These are phyloP conservation scores for Pseudomyrmex sp. DNA, from an alignment of 1,140 invertebrate species.

Conservation along the genomic window DNA sequence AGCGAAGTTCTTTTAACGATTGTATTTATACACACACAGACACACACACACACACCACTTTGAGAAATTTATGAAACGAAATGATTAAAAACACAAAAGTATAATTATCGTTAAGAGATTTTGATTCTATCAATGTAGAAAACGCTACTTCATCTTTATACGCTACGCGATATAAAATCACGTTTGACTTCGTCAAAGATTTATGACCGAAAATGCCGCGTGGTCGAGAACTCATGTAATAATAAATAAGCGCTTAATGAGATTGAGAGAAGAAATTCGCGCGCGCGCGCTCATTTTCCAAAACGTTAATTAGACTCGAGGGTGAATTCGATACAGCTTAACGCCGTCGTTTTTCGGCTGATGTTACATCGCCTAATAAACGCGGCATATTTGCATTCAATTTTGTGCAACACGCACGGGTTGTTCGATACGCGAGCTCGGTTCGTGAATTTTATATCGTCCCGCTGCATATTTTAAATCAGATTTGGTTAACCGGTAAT, in stretches of 20 bases:
- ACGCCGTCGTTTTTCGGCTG: constrained; percentile 17
- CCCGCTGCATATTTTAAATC: constrained; percentile 56
- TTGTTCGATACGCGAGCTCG: constrained; percentile 23
- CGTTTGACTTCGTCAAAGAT: background rate
- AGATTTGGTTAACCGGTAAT: constrained; percentile 58
- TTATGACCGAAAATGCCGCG: background rate
- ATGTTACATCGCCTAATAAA: constrained; percentile 30
- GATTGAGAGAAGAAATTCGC: background rate
- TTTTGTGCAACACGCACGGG: constrained; percentile 4
- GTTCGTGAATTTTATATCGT: constrained; percentile 53
- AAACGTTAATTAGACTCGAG: constrained; percentile 39
- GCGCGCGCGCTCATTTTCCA: background rate
- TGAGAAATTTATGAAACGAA: too few species aligned
- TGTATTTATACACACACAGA: background rate
- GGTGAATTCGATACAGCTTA: constrained; percentile 18
- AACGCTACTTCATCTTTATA: too few species aligned
- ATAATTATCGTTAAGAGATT: too few species aligned
- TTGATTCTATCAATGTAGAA: too few species aligned
- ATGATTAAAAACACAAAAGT: too few species aligned
- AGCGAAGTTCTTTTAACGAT: background rate
- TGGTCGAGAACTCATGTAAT: background rate
- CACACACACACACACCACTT: too few species aligned
- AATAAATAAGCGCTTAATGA: constrained; percentile 15
- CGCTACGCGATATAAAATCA: background rate
- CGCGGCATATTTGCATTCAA: constrained; percentile 39